Conservation (phyloP, 53 echinoderm and acorn worm species). For the Glandiceps talaboti region DNA sequence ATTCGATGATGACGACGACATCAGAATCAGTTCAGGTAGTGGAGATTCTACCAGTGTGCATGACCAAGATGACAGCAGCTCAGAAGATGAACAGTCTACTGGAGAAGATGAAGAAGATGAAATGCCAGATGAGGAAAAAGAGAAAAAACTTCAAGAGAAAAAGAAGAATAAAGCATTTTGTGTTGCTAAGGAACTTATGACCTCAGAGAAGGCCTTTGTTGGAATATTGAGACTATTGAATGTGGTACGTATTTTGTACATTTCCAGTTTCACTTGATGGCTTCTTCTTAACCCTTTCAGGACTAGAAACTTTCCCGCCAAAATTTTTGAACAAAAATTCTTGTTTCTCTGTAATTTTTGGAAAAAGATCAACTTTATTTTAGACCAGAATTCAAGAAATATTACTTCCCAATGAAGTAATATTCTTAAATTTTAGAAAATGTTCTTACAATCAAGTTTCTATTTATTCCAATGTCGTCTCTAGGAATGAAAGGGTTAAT, state of each 20-base stretch:
- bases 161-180: conserved; percentile 69
- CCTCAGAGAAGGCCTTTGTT: conserved; percentile 82
- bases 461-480: too few species aligned
- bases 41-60: not conserved
- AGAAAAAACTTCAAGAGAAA: conserved; percentile 24
- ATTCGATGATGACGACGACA: not conserved
- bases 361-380: too few species aligned
- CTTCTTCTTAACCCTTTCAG: too few species aligned
- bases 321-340: too few species aligned
- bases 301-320: too few species aligned
- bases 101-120: conserved; percentile 17
- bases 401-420: too few species aligned
- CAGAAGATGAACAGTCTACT: not conserved
- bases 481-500: too few species aligned
- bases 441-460: too few species aligned
- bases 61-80: not conserved
- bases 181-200: conserved; percentile 84
- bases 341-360: too few species aligned
- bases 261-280: too few species aligned
- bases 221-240: conserved; percentile 78
- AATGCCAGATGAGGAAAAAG: conserved; percentile 29
- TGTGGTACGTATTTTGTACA: conserved; percentile 60
- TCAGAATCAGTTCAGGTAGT: not conserved
- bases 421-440: too few species aligned
- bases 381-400: too few species aligned